Conservation (phyloP, 2,797 vertebrate species). For the Onychomys leucogaster region DNA sequence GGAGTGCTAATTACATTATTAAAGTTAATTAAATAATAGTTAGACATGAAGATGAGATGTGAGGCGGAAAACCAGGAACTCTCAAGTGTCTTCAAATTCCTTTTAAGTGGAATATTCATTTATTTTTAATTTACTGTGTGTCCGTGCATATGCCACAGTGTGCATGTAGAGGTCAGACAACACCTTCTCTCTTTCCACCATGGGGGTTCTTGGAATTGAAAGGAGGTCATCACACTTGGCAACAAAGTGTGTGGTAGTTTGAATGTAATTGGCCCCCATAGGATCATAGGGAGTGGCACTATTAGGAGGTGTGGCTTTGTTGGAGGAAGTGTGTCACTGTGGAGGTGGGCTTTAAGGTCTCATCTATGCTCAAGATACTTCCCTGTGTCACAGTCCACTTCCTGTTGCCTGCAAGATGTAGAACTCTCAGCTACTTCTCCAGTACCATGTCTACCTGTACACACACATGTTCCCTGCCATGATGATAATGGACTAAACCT, state of each 20-base stretch:
- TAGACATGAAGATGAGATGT: background rate
- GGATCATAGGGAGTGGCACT: background rate
- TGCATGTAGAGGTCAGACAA: background rate
- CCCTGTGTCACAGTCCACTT: background rate
- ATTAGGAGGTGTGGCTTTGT: background rate
- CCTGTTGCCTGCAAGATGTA: background rate
- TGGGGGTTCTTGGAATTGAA: background rate
- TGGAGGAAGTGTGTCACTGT: background rate
- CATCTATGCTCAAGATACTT: background rate
- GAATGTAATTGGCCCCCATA: background rate
- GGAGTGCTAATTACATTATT: slow-evolving; percentile 31
- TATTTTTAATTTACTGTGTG: background rate
- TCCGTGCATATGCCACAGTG: background rate
- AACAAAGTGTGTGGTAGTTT: background rate
- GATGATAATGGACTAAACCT: background rate
- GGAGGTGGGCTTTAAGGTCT: background rate
- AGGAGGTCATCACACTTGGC: background rate
- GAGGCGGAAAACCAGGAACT: background rate
- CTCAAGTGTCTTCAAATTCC: background rate
- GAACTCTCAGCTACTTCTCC: background rate
- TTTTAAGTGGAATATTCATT: background rate
- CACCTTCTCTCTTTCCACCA: background rate
- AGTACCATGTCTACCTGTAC: background rate
- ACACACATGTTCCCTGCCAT: background rate
- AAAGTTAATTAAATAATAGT: slow-evolving; percentile 50